These are phyloP conservation scores for Hystrix cristata DNA, from an alignment of 2,113 vertebrate species.

Conservation along the genomic window DNA sequence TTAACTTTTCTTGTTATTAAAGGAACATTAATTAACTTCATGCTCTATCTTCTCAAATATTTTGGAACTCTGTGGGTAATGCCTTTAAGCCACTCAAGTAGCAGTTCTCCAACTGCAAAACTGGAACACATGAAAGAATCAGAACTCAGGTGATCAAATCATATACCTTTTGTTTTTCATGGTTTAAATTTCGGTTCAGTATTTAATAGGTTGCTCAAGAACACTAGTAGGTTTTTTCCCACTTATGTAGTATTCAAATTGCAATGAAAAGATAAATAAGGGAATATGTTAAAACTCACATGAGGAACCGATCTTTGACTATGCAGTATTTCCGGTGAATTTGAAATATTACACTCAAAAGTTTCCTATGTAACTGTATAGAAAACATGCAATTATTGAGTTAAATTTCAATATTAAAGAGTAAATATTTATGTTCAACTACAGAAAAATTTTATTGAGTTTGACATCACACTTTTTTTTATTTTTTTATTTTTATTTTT, in stretches of 20 bases:
- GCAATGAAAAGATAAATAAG: not conserved
- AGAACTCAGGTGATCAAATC: slow-evolving; percentile 28
- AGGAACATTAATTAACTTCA: slow-evolving; percentile 86
- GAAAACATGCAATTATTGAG: not conserved
- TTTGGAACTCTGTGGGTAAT: slow-evolving; percentile 79
- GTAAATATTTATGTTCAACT: slow-evolving; percentile 37
- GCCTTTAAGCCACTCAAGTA: slow-evolving; percentile 73
- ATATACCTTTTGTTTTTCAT: slow-evolving; percentile 1
- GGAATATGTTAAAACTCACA: not conserved
- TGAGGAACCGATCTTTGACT: not conserved
- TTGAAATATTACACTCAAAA: not conserved
- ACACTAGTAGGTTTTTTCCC: not conserved
- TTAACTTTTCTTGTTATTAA: slow-evolving; percentile 79
- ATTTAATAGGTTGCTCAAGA: slow-evolving; percentile 31
- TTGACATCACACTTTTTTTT: not conserved
- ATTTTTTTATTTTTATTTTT: not conserved
- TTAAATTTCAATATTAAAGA: slow-evolving; percentile 11
- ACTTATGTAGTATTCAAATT: not conserved
- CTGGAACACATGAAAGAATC: slow-evolving; percentile 66
- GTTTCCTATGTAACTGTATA: not conserved
- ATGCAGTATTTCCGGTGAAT: not conserved
- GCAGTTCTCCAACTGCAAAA: slow-evolving; percentile 67
- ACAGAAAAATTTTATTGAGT: slow-evolving; percentile 21
- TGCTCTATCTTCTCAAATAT: slow-evolving; percentile 85
- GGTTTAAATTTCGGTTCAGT: slow-evolving; percentile 46